phyloP scores from a whole-genome alignment of 2,888 invertebrate genomes.

The Opisthograptis luteolata region DNA sequence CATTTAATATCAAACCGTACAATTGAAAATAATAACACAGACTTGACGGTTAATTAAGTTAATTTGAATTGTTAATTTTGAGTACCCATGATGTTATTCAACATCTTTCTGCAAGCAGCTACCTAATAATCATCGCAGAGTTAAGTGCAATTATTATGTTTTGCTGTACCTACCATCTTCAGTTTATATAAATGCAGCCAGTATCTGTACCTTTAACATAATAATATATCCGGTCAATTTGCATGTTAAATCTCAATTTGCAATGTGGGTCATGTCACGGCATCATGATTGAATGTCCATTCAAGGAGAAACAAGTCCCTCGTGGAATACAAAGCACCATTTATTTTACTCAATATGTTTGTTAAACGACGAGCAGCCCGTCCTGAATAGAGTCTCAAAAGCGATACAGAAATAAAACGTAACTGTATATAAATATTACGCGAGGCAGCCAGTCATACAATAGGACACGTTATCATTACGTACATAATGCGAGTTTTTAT shows the following conservation, averaged over 20 bases:
- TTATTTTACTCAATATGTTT: slow-evolving; percentile 33
- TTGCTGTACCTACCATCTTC: slow-evolving; percentile 1
- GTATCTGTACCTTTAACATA: not conserved
- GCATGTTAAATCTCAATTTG: slow-evolving; percentile 9
- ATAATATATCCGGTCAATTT: slow-evolving; percentile 12
- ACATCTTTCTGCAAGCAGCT: no score
- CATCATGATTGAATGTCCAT: slow-evolving; percentile 50
- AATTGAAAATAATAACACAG: no score
- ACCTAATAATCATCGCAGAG: no score
- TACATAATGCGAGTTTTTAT: slow-evolving; percentile 72
- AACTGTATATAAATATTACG: slow-evolving; percentile 58
- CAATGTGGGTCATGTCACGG: slow-evolving; percentile 47
- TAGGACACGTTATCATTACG: slow-evolving; percentile 65
- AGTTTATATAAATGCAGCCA: not conserved
- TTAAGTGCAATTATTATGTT: no score
- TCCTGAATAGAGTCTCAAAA: slow-evolving; percentile 30
- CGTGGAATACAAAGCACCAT: slow-evolving; percentile 24
- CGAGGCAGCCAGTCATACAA: slow-evolving; percentile 55
- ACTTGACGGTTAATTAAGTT: no score
- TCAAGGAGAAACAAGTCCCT: slow-evolving; percentile 32
- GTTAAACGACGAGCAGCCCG: slow-evolving; percentile 22
- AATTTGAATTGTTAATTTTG: no score
- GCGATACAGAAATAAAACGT: slow-evolving; percentile 22
- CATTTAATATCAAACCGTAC: no score
- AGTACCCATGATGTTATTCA: no score